Evolutionary conservation across 1,140 invertebrate genomes (phyloP), one percentile per base, ranked within the genome.

Genomic region (Lepidurus apus): DNA sequence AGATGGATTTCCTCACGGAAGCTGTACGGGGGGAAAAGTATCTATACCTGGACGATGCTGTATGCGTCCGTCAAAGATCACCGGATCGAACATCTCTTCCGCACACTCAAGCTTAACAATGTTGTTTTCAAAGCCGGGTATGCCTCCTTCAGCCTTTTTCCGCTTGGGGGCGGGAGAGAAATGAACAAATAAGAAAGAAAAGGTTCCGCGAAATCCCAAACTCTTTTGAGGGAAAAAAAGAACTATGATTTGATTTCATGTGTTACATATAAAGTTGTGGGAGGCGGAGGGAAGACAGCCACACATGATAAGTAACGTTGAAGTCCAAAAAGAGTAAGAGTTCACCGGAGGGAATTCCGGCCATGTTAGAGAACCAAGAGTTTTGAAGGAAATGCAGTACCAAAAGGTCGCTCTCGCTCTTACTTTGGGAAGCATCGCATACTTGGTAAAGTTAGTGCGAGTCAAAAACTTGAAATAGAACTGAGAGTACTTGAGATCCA

Each of bases 401-500:
- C 53, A 65, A 65, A 17, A 65, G 53, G 21, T 65, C 45, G 53
- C 53, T 65, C 53, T 65, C 53, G 53, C 53, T 47, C 45, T 65
- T 65, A 21, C 53, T 13, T 65, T 65, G 4, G 53, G 17, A 13
- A 17, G 53, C 8, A 17, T 65, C 53, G 53, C 53, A 65, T 65
- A 65, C 53, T 65, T 65, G 21, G 53, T 65, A 13, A 65, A 65
- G 53, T 65, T 65, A 65, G 53, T 65, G 21, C 53, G n/a, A 65
- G 53, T 65, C 53, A 21, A 65, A n/a, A 65, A 65, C 53, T 65
- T 65, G 53, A 65, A 65, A 65, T 65, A 65, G 53, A 65, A 65
- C n/a, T 13, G 21, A 65, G 53, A 65, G 53, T 65, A 65, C 53
- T 65, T 65, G 53, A 65, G 53, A 65, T 65, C 53, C 13, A 21